phyloP scores from a whole-genome alignment of 2,113 vertebrate species.

The Vidua chalybeata region DNA sequence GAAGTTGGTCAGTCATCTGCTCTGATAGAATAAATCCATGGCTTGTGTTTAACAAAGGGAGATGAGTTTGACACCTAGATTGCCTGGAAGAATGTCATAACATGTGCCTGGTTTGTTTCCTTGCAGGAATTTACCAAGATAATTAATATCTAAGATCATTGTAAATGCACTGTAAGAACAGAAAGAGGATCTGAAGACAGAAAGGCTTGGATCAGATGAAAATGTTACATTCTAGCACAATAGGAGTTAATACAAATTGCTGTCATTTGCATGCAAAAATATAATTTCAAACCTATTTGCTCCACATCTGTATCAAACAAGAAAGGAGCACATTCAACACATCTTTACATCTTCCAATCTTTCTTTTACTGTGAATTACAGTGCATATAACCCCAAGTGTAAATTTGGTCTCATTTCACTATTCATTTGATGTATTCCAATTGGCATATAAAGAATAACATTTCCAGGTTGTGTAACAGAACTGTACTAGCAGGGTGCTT shows the following conservation, averaged over 20 bases:
- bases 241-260: slow-evolving; percentile 48
- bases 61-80: neutral
- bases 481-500: neutral
- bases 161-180: neutral
- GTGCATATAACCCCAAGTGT: slow-evolving; percentile 29
- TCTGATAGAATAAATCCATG: neutral
- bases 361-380: slow-evolving; percentile 43
- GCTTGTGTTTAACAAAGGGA: neutral
- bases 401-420: slow-evolving; percentile 51
- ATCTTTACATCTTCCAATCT: slow-evolving; percentile 21
- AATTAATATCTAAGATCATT: neutral
- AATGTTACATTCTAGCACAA: slow-evolving; percentile 1
- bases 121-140: neutral
- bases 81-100: neutral
- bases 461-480: slow-evolving; percentile 26
- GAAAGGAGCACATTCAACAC: neutral
- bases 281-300: slow-evolving; percentile 11
- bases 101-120: neutral
- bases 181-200: neutral
- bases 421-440: slow-evolving; percentile 25
- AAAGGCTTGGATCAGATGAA: neutral
- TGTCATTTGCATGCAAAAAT: slow-evolving; percentile 42
- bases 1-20: neutral
- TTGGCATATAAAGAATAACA: slow-evolving; percentile 6
- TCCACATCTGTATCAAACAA: slow-evolving; percentile 2